These are phyloP conservation scores for Pristiophorus japonicus DNA, from an alignment of 2,113 vertebrate species.

Conservation along the genomic window DNA sequence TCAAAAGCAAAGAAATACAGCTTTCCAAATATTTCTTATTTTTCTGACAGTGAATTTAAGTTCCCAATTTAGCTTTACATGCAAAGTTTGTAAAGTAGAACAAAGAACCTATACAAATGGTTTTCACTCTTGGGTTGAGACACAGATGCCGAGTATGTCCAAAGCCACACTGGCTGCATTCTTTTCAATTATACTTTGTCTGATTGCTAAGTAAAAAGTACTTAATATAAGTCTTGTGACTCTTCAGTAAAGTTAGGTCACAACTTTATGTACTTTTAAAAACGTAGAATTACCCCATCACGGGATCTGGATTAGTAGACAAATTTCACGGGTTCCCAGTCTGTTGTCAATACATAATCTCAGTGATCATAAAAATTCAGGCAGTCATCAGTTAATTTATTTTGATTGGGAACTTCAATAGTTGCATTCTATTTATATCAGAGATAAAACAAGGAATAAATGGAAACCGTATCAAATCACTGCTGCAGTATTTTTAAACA, in stretches of 20 bases:
- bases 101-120: constrained; percentile 22
- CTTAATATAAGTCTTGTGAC: constrained; percentile 26
- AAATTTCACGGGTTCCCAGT: background rate
- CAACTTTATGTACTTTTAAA: constrained; percentile 12
- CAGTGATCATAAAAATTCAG: background rate
- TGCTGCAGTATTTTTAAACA: background rate
- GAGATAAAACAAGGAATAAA: background rate
- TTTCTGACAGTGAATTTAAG: constrained; percentile 8
- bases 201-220: constrained; percentile 15
- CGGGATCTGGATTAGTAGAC: background rate
- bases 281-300: background rate
- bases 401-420: background rate
- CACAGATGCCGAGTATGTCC: constrained; percentile 32
- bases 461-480: background rate
- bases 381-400: background rate
- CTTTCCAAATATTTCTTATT: constrained; percentile 9
- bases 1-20: background rate
- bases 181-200: constrained; percentile 22
- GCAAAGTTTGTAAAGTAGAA: constrained; percentile 30
- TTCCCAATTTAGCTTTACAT: background rate
- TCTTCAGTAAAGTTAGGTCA: constrained; percentile 12
- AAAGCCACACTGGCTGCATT: constrained; percentile 33
- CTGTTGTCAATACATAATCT: background rate
- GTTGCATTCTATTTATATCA: background rate
- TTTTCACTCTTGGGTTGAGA: constrained; percentile 11